A percentile compares a stretch with the other conserved stretches of the same genome.
Evolutionary conservation across 2,888 invertebrate species (phyloP).

Genomic region (Limnephilus marmoratus): DNA sequence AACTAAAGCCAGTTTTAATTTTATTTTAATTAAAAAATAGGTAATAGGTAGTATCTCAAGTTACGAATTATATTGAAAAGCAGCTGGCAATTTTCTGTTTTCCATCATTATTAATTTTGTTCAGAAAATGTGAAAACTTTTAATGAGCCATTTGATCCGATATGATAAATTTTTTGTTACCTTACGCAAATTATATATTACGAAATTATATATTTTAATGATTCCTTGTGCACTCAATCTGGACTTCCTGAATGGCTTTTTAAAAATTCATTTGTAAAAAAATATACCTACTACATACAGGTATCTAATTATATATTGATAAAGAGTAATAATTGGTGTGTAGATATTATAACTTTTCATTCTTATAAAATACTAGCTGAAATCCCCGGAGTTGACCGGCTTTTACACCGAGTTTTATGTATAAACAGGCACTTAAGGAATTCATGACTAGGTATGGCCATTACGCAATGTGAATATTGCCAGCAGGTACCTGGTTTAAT

Average conservation of each 20-base stretch:
- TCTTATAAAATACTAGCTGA: too few species aligned
- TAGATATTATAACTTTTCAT: too few species aligned
- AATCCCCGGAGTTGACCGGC: too few species aligned
- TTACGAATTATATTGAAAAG: background rate
- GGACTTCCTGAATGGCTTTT: too few species aligned
- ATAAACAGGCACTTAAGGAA: background rate
- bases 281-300: too few species aligned
- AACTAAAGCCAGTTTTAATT: background rate
- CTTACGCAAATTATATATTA: too few species aligned
- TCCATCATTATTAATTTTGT: background rate
- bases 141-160: background rate
- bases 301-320: too few species aligned
- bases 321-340: too few species aligned
- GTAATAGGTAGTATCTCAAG: background rate
- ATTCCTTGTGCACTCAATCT: too few species aligned
- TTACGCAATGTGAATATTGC: background rate
- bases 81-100: background rate
- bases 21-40: background rate
- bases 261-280: too few species aligned
- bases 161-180: too few species aligned
- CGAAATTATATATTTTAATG: too few species aligned
- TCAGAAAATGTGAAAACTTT: background rate
- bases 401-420: background rate
- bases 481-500: background rate
- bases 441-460: background rate